Evolutionary conservation across 2,888 invertebrate genomes (phyloP), one percentile per base, ranked within the genome.

Genomic region (Stenodema calcarata): DNA sequence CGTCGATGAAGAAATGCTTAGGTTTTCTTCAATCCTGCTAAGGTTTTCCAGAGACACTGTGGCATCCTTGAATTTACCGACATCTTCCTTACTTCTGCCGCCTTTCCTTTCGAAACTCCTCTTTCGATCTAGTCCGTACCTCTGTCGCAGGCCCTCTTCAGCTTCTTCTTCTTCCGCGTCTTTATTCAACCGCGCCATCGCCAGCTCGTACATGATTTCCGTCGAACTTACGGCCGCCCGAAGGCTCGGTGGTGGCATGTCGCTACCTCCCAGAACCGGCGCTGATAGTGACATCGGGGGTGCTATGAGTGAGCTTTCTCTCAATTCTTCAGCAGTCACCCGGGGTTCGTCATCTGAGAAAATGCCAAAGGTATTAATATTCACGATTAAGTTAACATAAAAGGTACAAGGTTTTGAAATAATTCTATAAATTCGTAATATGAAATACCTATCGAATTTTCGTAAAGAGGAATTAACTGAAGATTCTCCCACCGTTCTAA

Each of bases 271-370:
- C 87, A 96, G 91, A 90, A 96, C 96, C 0, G 96, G 96, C 14
- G 96, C 94, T 0, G 96, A 96, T 81, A 96, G 92, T 0, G 96
- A 96, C 89, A 96, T 93, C 16, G 96, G 96, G 4, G 96, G 96
- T 70, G 96, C 95, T 54, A 95, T 93, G 14, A 78, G 84, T 11
- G 87, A 73, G 16, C 70, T 82, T 0, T 70, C 86, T 69, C 87
- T 84, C 35, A 89, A 76, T 50, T 87, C 86, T 18, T 88, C 88
- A 12, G 87, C 86, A 0, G 88, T 88, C 41, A 88, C 69, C 44
- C 86, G 69, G 1, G 30, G 83, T 42, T 87, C 87, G n/a, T 80
- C 70, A 44, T 87, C 87, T 75, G 42, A 47, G n/a, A n/a, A n/a
- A n/a, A n/a, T n/a, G n/a, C n/a, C n/a, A n/a, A n/a, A n/a, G n/a